A percentile compares a stretch with the other conserved stretches of the same genome.
Evolutionary conservation across 2,888 invertebrate genomes (phyloP).

Genomic region (Lithosia quadra): DNA sequence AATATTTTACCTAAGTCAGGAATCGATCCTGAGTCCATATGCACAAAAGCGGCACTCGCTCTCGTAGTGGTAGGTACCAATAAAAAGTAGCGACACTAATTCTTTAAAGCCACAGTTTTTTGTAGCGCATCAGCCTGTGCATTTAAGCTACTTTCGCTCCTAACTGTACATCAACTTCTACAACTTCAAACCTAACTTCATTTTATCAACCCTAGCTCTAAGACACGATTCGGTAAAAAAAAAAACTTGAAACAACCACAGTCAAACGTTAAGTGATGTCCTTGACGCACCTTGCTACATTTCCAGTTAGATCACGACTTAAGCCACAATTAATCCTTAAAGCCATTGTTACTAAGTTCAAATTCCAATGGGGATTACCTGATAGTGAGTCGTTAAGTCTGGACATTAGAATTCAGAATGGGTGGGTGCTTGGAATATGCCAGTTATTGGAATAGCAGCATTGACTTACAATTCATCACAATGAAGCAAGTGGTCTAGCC

Average conservation of each 20-base stretch:
- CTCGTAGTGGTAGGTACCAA: not conserved
- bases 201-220: conserved; percentile 50
- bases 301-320: conserved; percentile 63
- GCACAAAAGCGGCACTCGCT: not conserved
- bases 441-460: conserved; percentile 59
- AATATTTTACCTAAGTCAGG: not conserved
- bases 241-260: conserved; percentile 69
- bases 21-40: not conserved
- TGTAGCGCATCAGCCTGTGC: not conserved
- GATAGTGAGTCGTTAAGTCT: conserved; percentile 46
- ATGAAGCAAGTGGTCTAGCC: conserved; percentile 27
- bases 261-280: conserved; percentile 69
- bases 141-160: not conserved
- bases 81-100: not conserved
- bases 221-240: conserved; percentile 68
- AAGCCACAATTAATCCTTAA: conserved; percentile 56
- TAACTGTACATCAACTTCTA: not conserved
- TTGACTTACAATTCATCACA: conserved; percentile 47
- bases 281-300: conserved; percentile 78
- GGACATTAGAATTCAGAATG: conserved; percentile 70
- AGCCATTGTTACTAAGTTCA: conserved; percentile 48
- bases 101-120: not conserved
- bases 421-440: conserved; percentile 56
- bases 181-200: not conserved
- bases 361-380: conserved; percentile 46